Evolutionary conservation across 2,797 vertebrate genomes (phyloP), one percentile per base, ranked within the genome.

Genomic region (Xenentodon cancila): DNA sequence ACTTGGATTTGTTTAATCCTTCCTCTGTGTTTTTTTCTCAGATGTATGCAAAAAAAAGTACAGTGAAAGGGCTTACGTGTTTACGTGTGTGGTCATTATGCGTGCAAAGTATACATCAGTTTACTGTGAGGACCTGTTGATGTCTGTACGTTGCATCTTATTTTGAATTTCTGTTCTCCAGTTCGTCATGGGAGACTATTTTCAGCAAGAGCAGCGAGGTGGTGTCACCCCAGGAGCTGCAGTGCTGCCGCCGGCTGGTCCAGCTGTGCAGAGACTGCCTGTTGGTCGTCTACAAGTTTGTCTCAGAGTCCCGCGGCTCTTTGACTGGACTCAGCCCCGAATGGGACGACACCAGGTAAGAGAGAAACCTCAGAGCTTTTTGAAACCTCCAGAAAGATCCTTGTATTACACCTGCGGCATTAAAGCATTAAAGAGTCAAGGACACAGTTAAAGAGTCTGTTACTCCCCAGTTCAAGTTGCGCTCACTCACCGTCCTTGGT

Each of bases 241-340:
- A 96, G 71, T 98, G 97, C 82, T 99, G 97, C 90, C 96, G 95
- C 68, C 94, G 95, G 67, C 88, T 99, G 82, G 97, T 98, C 9
- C 96, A 98, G 88, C 95, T 99, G 75, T 98, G 96, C 68, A 93
- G 97, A 75, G 95, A 97, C 88, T 98, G 97, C 86, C 93, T 99
- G 82, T 91, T 99, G 68, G 94, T 99, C 60, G 96, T 98, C 84
- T 99, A 98, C 93, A 98, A 98, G 92, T 96, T 97, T 48, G 94
- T 97, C 30, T 90, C 91, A 0, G 97, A 98, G 73, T 93, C 96
- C 30, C 94, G 95, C 32, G 94, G 95, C 75, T 95, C 95, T 7
- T 73, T 96, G 75, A 94, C 93, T 5, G 95, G 95, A 72, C 87
- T 94, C 71, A 95, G 92, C 82, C 91, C 94, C 0, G 94, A 96